phyloP scores from a whole-genome alignment of 2,113 vertebrate species.

The Centropus unirufus region DNA sequence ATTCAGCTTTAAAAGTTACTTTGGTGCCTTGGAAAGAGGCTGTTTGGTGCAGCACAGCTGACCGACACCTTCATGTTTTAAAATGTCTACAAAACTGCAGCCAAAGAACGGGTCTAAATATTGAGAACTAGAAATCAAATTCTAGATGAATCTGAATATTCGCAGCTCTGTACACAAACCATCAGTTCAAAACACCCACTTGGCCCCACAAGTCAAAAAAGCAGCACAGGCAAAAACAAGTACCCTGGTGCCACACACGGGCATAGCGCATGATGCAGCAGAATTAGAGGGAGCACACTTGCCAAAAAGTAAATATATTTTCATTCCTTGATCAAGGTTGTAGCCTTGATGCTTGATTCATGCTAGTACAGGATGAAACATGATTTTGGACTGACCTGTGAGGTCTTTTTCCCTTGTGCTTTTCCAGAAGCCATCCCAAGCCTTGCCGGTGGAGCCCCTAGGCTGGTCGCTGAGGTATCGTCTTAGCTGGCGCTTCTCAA shows the following conservation, averaged over 20 bases:
- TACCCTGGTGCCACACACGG: fast-evolving
- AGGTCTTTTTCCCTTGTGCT: constrained; percentile 79
- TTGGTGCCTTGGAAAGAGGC: fast-evolving
- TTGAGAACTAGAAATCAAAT: neutral
- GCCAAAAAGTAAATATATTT: neutral
- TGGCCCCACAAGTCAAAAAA: neutral
- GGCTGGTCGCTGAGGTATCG: constrained; percentile 85
- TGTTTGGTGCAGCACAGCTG: neutral
- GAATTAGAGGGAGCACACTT: fast-evolving
- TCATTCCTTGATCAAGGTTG: neutral
- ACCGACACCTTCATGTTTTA: neutral
- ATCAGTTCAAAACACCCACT: neutral
- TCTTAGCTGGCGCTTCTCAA: constrained; percentile 64
- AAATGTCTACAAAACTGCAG: neutral
- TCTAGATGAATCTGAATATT: neutral
- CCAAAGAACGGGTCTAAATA: neutral
- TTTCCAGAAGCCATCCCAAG: constrained; percentile 85
- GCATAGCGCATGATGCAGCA: fast-evolving
- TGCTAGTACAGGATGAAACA: neutral
- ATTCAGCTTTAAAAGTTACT: neutral
- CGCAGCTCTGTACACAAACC: neutral
- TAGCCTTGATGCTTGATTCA: neutral
- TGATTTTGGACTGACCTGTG: constrained; percentile 73
- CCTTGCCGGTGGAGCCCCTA: constrained; percentile 78
- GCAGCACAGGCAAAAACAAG: neutral